Evolutionary conservation across 2,113 vertebrate genomes (phyloP).

Genomic region (Hippocampus guttulatus): DNA sequence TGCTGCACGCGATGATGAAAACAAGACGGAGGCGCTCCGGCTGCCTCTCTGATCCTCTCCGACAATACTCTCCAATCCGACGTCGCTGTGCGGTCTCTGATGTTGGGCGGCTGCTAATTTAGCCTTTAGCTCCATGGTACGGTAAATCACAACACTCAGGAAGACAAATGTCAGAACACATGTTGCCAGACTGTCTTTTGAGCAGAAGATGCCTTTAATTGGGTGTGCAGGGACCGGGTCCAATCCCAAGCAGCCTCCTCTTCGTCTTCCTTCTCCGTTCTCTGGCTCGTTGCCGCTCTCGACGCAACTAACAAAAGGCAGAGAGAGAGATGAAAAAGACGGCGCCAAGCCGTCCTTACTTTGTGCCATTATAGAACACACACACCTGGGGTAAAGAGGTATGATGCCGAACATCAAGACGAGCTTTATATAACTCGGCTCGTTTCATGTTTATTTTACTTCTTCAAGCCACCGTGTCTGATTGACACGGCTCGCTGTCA

Average conservation of each 20-base stretch:
- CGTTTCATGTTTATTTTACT: conserved; percentile 78
- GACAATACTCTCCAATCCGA: conserved; percentile 59
- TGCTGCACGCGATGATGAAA: conserved; percentile 43
- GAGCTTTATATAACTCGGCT: conserved; percentile 78
- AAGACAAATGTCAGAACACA: conserved; percentile 81
- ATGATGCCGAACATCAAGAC: conserved; percentile 74
- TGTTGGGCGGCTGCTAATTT: conserved; percentile 73
- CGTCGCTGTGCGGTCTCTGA: conserved; percentile 60
- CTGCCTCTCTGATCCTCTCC: conserved; percentile 54
- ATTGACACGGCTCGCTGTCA: conserved; percentile 75
- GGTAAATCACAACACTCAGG: conserved; percentile 76
- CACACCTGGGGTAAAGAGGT: conserved; percentile 76
- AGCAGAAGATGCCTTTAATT: conserved; percentile 79
- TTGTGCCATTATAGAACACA: conserved; percentile 78
- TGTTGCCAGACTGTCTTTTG: conserved; percentile 75
- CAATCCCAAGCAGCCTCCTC: conserved; percentile 71
- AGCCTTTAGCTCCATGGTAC: conserved; percentile 75
- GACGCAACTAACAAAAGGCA: conserved; percentile 76
- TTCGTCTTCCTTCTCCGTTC: conserved; percentile 54
- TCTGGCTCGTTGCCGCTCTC: conserved; percentile 65
- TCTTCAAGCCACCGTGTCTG: conserved; percentile 70
- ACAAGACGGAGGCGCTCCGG: conserved; percentile 35
- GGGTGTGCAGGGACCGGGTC: conserved; percentile 77
- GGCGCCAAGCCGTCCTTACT: conserved; percentile 71
- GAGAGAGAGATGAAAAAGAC: conserved; percentile 74